Evolutionary conservation across 2,797 vertebrate species (phyloP).

Genomic region (Phalloptychus januarius): DNA sequence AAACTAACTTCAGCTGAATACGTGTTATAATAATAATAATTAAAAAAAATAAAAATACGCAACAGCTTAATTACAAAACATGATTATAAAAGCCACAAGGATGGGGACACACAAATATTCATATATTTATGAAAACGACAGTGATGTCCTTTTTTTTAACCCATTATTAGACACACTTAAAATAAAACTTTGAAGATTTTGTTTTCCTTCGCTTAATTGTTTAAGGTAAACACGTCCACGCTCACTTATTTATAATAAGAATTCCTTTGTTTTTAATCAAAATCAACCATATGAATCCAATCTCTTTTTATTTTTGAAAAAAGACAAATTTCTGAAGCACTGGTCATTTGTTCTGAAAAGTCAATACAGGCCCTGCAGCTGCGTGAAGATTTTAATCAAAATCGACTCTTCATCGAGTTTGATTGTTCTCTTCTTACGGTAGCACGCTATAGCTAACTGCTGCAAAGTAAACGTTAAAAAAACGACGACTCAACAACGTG

Average conservation of each 20-base stretch:
- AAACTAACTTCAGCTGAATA: constrained; percentile 51
- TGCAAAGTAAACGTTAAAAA: constrained; percentile 14
- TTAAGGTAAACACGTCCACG: not conserved
- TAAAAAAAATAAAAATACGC: not conserved
- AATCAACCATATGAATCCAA: not conserved
- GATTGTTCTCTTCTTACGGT: constrained; percentile 46
- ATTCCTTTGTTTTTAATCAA: not conserved
- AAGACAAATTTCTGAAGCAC: not conserved
- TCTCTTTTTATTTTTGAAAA: not conserved
- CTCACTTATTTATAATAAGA: not conserved
- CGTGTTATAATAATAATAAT: not conserved
- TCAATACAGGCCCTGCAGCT: not conserved
- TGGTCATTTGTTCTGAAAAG: accelerated
- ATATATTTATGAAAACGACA: not conserved
- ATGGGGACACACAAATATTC: not conserved
- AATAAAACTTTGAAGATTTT: not conserved
- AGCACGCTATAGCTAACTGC: constrained; percentile 42
- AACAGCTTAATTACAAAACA: not conserved
- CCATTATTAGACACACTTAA: not conserved
- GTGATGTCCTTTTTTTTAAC: not conserved
- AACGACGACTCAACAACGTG: constrained; percentile 8
- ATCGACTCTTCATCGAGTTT: constrained; percentile 43
- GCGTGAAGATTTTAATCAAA: constrained; percentile 17
- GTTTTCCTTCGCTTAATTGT: not conserved
- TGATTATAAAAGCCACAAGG: not conserved